Evolutionary conservation across 2,113 vertebrate genomes (phyloP).

Genomic region (Triplophysa siluroides): DNA sequence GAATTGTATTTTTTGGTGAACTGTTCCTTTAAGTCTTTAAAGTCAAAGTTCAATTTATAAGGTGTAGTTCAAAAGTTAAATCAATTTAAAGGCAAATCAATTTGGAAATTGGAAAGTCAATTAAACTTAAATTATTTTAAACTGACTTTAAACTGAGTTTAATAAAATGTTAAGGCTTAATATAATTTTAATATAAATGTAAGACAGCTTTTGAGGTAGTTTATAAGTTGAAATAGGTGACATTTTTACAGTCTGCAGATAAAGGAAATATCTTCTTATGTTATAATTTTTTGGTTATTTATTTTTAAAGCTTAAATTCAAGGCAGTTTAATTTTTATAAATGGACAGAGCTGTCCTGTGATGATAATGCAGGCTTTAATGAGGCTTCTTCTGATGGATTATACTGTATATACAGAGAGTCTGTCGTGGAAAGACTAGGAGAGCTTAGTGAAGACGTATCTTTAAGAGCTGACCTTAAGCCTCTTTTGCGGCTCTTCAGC

Average conservation of each 20-base stretch:
- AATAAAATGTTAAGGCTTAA: too few relatives aligned
- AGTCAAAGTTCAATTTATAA: too few relatives aligned
- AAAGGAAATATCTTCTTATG: too few relatives aligned
- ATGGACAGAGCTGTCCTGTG: conserved; percentile 11
- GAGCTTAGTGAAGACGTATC: conserved; percentile 34
- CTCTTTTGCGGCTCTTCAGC: conserved; percentile 4
- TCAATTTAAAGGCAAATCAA: too few relatives aligned
- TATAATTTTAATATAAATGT: too few relatives aligned
- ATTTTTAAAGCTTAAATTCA: conserved; percentile 7
- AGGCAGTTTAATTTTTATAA: neutral
- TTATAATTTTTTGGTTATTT: neutral
- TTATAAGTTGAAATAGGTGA: too few relatives aligned
- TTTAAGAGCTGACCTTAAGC: conserved; percentile 24
- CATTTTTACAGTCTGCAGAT: too few relatives aligned
- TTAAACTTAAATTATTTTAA: too few relatives aligned
- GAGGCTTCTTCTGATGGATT: conserved; percentile 21
- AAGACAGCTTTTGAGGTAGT: too few relatives aligned
- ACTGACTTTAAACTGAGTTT: too few relatives aligned
- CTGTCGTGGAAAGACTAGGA: neutral
- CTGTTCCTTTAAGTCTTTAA: neutral
- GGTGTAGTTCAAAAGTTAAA: too few relatives aligned
- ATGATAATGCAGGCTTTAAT: conserved; percentile 14
- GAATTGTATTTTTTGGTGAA: neutral
- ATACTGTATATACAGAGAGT: neutral
- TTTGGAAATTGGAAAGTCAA: too few relatives aligned